phyloP scores from a whole-genome alignment of 2,113 vertebrate genomes.

The Melozone crissalis region DNA sequence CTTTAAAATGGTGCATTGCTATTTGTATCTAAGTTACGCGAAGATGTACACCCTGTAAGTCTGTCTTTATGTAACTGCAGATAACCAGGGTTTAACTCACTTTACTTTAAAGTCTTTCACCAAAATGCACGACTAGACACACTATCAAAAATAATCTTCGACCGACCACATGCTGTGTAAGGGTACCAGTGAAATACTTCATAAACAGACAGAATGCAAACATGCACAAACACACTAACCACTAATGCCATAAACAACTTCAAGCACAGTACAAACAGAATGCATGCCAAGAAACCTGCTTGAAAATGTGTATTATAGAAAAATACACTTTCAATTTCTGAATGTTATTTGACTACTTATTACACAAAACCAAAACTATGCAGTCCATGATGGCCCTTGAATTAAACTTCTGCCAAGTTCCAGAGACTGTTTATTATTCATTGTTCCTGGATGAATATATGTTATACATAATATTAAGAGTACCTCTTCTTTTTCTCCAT shows the following conservation, averaged over 20 bases:
- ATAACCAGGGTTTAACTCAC: neutral
- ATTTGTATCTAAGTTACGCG: neutral
- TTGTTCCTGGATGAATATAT: neutral
- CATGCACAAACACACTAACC: constrained; percentile 59
- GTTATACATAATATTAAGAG: neutral
- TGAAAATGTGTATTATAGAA: constrained; percentile 40
- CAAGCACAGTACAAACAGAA: constrained; percentile 62
- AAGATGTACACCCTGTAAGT: neutral
- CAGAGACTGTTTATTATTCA: neutral
- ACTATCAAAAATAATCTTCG: constrained; percentile 2
- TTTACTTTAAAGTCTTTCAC: constrained; percentile 28
- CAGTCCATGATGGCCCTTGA: neutral
- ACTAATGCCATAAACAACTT: constrained; percentile 62
- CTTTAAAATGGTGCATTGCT: neutral
- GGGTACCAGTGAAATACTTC: constrained; percentile 40
- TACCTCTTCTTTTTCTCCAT: neutral
- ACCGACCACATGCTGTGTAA: constrained; percentile 46
- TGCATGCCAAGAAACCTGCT: constrained; percentile 63
- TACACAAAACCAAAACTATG: neutral
- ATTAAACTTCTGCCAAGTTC: neutral
- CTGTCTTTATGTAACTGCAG: neutral
- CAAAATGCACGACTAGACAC: neutral
- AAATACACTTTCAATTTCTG: constrained; percentile 10
- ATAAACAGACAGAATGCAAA: constrained; percentile 58
- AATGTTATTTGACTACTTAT: constrained; percentile 3